Evolutionary conservation across 2,113 vertebrate species (phyloP), one percentile per base, ranked within the genome.

Genomic region (Pedetes capensis): DNA sequence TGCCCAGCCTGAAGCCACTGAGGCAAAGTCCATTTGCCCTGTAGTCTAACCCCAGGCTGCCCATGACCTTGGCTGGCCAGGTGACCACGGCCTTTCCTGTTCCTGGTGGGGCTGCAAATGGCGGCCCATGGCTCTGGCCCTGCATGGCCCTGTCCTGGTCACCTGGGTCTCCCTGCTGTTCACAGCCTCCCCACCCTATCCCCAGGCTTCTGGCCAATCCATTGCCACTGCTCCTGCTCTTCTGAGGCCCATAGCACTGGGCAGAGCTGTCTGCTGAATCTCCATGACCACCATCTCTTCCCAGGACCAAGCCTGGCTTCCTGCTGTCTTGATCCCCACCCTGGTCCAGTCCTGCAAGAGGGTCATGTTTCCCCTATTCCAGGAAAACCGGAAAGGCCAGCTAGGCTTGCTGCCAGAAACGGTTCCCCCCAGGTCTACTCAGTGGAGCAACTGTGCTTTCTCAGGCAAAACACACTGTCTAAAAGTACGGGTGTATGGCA

Each of bases 321-420:
- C 16, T 82, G 20, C 49, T 53, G 0, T 82, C 34, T 89, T 79
- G 7, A 76, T 18, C 3, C 39, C 76, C 29, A 27, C 14, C 18
- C 8, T 78, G 44, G 29, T 32, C 57, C 87, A 25, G 25, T 1
- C 13, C 44, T 74, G 47, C 27, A n/a, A 86, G 79, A 57, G 9
- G 12, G 55, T 6, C 13, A 12, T 0, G 6, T 61, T 94, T 94
- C 34, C 53, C 29, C 49, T 78, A 57, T n/a, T 76, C 42, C 32
- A 85, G 79, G 90, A 68, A 78, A 89, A 92, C 82, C 55, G 55
- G 72, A 69, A 87, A 91, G 32, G 53, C 29, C 14, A 39, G 42
- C 9, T 39, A 51, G 66, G 39, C 29, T 72, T 83, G 63, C 34
- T 83, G 10, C 10, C 23, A 69, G 85, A 49, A 68, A 80, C 22